These are phyloP conservation scores for Notolepis coatsorum DNA, from an alignment of 2,797 vertebrate species.

Conservation along the genomic window DNA sequence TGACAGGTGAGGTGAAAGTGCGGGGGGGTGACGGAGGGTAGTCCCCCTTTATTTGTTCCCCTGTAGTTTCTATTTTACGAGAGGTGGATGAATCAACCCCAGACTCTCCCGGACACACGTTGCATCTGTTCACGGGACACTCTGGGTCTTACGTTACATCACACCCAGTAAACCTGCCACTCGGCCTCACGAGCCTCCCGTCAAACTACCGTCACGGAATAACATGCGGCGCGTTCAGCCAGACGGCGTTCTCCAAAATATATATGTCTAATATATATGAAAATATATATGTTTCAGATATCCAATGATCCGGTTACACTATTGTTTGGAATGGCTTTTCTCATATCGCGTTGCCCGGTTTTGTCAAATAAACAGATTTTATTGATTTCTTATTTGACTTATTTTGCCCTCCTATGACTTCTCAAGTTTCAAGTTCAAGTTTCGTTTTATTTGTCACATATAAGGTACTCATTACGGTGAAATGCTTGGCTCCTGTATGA, in stretches of 20 bases:
- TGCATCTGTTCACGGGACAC: slow-evolving; percentile 48
- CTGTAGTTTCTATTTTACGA: slow-evolving; percentile 28
- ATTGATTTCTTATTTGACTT: slow-evolving; percentile 49
- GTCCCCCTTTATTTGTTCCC: background rate
- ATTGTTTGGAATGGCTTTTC: slow-evolving; percentile 44
- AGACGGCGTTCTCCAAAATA: slow-evolving; percentile 46
- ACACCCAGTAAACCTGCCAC: slow-evolving; percentile 67
- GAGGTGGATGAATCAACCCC: slow-evolving; percentile 47
- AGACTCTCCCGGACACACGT: slow-evolving; percentile 1
- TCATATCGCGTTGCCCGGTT: slow-evolving; percentile 39
- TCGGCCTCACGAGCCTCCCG: slow-evolving; percentile 36
- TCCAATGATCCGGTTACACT: slow-evolving; percentile 48
- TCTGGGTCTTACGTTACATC: slow-evolving; percentile 51
- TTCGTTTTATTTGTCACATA: too few relatives aligned
- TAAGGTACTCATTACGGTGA: too few relatives aligned
- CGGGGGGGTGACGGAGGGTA: too few relatives aligned
- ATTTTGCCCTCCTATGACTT: slow-evolving; percentile 47
- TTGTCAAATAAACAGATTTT: slow-evolving; percentile 63
- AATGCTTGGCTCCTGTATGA: too few relatives aligned
- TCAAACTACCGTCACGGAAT: slow-evolving; percentile 44
- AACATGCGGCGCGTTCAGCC: slow-evolving; percentile 49
- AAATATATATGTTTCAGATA: slow-evolving; percentile 49
- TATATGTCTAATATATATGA: too few relatives aligned
- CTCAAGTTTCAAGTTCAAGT: too few relatives aligned
- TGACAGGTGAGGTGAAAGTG: slow-evolving; percentile 31